phyloP scores from a whole-genome alignment of 2,113 vertebrate genomes.

The Colistium nudipinnis region DNA sequence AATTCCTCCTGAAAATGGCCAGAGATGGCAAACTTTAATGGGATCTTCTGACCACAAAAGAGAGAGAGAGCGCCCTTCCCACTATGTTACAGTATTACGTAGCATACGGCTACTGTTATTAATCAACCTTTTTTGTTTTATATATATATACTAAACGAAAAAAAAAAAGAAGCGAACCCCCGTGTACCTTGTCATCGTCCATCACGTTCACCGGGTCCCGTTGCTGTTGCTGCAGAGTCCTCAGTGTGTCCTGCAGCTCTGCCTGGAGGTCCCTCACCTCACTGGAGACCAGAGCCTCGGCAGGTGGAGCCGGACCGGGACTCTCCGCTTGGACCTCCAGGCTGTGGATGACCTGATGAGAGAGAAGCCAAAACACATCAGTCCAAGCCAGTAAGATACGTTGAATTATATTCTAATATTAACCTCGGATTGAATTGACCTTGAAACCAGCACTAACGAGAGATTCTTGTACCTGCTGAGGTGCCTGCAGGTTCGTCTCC shows the following conservation, averaged over 20 bases:
- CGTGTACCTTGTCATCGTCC: constrained; percentile 89
- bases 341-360: constrained; percentile 47
- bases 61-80: neutral
- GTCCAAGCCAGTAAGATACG: neutral
- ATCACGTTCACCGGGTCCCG: constrained; percentile 73
- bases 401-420: too few relatives aligned
- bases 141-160: neutral
- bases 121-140: neutral
- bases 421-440: too few relatives aligned
- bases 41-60: neutral
- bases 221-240: constrained; percentile 84
- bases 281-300: constrained; percentile 28
- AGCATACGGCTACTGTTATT: neutral
- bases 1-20: neutral
- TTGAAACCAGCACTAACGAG: too few relatives aligned
- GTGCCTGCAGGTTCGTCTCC: constrained; percentile 56
- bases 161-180: neutral
- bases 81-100: neutral
- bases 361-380: constrained; percentile 1
- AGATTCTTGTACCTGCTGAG: constrained; percentile 44
- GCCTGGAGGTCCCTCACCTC: constrained; percentile 83
- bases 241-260: constrained; percentile 84
- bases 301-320: constrained; percentile 3
- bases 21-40: neutral
- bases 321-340: constrained; percentile 47